Percentiles rank a stretch among this genome's conserved stretches.
phyloP scores from a whole-genome alignment of 2,113 vertebrate species.

The Delphinapterus leucas region DNA sequence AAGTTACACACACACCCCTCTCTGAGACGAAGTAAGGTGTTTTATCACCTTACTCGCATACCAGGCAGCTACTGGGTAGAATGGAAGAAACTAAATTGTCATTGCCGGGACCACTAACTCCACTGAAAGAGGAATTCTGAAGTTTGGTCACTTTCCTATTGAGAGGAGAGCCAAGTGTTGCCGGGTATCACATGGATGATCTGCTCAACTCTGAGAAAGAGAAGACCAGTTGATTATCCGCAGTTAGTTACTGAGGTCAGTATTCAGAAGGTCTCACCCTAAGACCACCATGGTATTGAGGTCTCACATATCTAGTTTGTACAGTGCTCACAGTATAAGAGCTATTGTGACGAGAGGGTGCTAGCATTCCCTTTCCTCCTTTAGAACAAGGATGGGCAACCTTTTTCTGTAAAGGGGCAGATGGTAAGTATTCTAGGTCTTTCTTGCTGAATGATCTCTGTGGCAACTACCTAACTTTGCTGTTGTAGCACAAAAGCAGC shows the following conservation, averaged over 20 bases:
- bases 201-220: background rate
- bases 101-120: background rate
- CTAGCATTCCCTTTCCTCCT: background rate
- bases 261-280: background rate
- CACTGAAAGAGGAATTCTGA: background rate
- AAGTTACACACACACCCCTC: background rate
- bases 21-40: too few relatives aligned
- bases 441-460: background rate
- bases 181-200: background rate
- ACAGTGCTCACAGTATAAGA: background rate
- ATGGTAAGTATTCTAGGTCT: slow-evolving; percentile 9
- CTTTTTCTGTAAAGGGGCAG: background rate
- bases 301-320: background rate
- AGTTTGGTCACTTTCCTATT: background rate
- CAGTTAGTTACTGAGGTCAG: background rate
- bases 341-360: background rate
- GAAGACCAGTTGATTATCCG: background rate
- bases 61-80: background rate
- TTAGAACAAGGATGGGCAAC: background rate
- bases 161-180: background rate
- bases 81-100: background rate
- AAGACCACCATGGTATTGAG: background rate
- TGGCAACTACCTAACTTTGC: background rate
- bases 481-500: background rate
- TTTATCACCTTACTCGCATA: background rate